These are phyloP conservation scores for Invenusta paracnida DNA, from an alignment of 2,888 invertebrate genomes.

Conservation along the genomic window DNA sequence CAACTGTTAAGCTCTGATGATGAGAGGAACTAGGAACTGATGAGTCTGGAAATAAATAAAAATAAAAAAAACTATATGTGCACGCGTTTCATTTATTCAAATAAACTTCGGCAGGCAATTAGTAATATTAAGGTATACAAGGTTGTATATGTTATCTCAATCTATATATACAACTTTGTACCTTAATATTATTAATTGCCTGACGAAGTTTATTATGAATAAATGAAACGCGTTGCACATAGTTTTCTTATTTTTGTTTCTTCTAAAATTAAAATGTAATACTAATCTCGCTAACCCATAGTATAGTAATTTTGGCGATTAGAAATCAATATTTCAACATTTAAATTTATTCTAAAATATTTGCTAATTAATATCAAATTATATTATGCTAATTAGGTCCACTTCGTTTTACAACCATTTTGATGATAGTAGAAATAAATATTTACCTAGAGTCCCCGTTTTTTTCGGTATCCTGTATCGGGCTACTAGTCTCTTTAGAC, in stretches of 20 bases:
- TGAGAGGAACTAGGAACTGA: not conserved
- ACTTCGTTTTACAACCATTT: not conserved
- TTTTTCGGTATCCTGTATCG: not conserved
- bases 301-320: not conserved
- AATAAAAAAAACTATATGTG: not conserved
- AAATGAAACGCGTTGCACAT: not conserved
- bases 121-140: not conserved
- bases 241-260: not conserved
- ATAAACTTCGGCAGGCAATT: not conserved
- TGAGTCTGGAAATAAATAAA: not conserved
- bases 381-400: not conserved
- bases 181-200: not conserved
- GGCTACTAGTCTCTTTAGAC: not conserved
- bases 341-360: not conserved
- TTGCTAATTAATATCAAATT: not conserved
- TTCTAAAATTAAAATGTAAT: not conserved
- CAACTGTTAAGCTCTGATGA: not conserved
- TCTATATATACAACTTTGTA: not conserved
- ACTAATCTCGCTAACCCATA: not conserved
- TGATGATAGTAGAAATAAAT: not conserved
- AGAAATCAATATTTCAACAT: not conserved
- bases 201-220: not conserved
- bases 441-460: not conserved
- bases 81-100: not conserved
- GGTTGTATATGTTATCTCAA: not conserved